Evolutionary conservation across 37 sponge, comb jelly and placozoan genomes (phyloP), one percentile per base, ranked within the genome.

Genomic region (Agelas oroides): DNA sequence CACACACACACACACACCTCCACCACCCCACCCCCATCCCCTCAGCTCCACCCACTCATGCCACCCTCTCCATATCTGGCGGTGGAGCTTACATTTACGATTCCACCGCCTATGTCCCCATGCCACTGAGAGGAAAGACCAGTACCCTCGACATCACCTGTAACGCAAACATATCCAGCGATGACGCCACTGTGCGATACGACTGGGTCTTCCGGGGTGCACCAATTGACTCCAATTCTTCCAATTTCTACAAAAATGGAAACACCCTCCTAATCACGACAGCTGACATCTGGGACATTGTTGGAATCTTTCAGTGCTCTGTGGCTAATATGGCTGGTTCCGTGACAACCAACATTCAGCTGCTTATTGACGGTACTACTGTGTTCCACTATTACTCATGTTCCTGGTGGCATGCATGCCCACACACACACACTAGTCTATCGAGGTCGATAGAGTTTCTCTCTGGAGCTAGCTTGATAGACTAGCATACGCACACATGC

Each of bases 291-390:
- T 31, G 59, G 16, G 28, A 54, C 25, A 1, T 56, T 24, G 24
- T 28, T 2, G 76, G 76, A n/a, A 56, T 33, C 55, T 52, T 28
- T 11, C 76, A 75, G 76, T 75, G 76, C 31, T 31, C 54, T 75
- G 76, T n/a, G 1, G 27, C 56, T 12, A 75, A 75, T n/a, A 75
- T 31, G 21, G 76, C 76, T 31, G 76, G 76, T 25, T 16, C 30
- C 31, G 8, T 31, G 33, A 34, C 68, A 32, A 46, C 46, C 46
- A 46, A 46, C 46, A 46, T 46, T 46, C 46, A 12, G 3, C 46
- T 46, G 6, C 46, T 46, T 46, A 3, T 8, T 46, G 46, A 46
- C 8, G 46, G 46, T 46, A 46, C 46, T 46, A 46, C 8, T 3
- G 8, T 8, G 46, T 46, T 8, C 46, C 8, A 3, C 46, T 8